Evolutionary conservation across 2,888 invertebrate species (phyloP), one percentile per base, ranked within the genome.

Genomic region (Drosophila conformis): DNA sequence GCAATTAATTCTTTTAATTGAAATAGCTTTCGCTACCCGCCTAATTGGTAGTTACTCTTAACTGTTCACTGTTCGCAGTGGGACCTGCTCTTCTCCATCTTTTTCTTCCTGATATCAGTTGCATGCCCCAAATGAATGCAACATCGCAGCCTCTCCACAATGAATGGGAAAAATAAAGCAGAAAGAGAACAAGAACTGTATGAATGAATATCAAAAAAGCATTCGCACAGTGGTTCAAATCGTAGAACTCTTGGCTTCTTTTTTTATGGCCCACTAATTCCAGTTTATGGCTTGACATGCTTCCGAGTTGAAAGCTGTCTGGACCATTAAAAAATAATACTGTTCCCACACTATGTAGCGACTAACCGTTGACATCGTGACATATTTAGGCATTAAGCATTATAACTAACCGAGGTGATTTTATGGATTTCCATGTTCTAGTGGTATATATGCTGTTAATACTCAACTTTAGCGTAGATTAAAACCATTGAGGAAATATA

Each of bases 1-100:
- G 80, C 85, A 85, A 85, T 85, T 85, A 85, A 89, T 85, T 89
- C 85, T 61, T 87, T 89, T 87, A 85, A 89, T 87, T 85, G 89
- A 84, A 86, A 89, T 84, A 87, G 87, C 88, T 78, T 73, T 87
- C 87, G 79, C 82, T 86, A 87, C 66, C 89, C 89, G 85, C 77
- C 89, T 89, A 86, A 86, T 86, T 86, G 85, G 85, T 89, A 89
- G 85, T 89, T 82, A 84, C 83, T 80, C 68, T 74, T 71, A 65
- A 42, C 76, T 65, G 57, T 67, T 76, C 61, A 71, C 35, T 42
- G 21, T 57, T 40, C 40, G 15, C 40, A 38, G 10, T 40, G 38
- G 18, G 71, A 59, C 54, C 57, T 53, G 38, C 35, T 78, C 57
- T 33, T 54, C 46, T 35, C 7, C 51, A 29, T 25, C 36, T 21